Evolutionary conservation across 2,797 vertebrate genomes (phyloP).

Genomic region (Danio aesculapii): DNA sequence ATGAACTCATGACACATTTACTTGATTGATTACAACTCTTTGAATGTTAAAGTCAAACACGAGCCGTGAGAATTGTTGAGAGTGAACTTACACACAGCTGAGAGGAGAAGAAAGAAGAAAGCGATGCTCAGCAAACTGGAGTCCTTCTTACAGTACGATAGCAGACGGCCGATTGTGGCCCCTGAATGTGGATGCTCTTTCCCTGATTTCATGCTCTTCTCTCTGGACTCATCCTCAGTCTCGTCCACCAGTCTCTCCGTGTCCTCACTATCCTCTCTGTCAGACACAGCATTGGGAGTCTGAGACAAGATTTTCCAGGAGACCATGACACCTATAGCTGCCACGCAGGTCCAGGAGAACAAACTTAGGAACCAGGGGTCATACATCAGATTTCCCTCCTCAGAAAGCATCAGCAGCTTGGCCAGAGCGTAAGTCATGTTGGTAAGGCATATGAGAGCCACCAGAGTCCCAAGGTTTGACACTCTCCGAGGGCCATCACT

Average conservation of each 20-base stretch:
- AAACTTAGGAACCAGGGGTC: conserved; percentile 89
- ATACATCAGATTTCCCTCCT: conserved; percentile 76
- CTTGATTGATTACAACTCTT: neutral
- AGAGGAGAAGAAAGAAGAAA: conserved; percentile 87
- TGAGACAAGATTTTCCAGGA: conserved; percentile 85
- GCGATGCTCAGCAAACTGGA: conserved; percentile 81
- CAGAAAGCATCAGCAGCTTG: conserved; percentile 91
- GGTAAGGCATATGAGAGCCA: conserved; percentile 80
- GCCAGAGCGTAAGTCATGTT: conserved; percentile 84
- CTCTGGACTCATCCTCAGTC: conserved; percentile 59
- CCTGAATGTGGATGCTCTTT: conserved; percentile 75
- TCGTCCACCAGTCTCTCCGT: conserved; percentile 71
- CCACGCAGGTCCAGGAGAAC: conserved; percentile 87
- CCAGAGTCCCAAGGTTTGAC: conserved; percentile 67
- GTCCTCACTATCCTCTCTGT: conserved; percentile 59
- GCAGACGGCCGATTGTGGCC: conserved; percentile 88
- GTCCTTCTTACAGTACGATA: conserved; percentile 88
- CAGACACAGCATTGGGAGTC: conserved; percentile 46
- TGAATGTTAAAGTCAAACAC: neutral
- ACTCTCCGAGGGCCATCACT: conserved; percentile 84
- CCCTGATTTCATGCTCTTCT: conserved; percentile 30
- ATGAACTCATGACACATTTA: neutral
- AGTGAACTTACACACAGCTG: conserved; percentile 87
- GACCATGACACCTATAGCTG: conserved; percentile 74
- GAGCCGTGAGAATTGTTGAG: neutral